phyloP scores from a whole-genome alignment of 2,888 invertebrate species.

The Dryococelus australis region DNA sequence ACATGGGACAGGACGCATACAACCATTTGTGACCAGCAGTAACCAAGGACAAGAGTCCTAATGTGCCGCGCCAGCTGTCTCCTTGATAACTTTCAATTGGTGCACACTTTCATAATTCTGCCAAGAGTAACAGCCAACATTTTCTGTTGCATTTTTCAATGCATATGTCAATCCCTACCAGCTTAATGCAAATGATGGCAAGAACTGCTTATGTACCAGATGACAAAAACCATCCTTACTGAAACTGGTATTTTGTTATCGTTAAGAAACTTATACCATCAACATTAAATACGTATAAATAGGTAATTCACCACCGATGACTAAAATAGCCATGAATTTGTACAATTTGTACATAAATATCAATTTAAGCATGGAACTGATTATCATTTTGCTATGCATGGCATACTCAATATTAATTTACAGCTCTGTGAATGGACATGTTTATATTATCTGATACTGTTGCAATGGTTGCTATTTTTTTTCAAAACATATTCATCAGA shows the following conservation, averaged over 20 bases:
- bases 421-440: not conserved
- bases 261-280: not conserved
- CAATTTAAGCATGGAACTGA: not conserved
- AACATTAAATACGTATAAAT: not conserved
- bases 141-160: not conserved
- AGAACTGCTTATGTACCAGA: not conserved
- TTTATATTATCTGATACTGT: not conserved
- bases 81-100: not conserved
- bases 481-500: too few species aligned
- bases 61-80: not conserved
- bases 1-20: conserved; percentile 52
- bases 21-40: conserved; percentile 51
- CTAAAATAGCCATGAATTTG: not conserved
- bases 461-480: too few species aligned
- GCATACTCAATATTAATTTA: not conserved
- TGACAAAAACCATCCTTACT: not conserved
- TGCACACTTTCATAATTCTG: too few species aligned
- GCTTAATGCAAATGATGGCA: not conserved
- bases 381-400: not conserved
- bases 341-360: not conserved
- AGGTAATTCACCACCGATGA: not conserved
- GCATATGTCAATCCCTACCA: not conserved
- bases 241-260: not conserved
- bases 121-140: not conserved
- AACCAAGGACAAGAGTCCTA: conserved; percentile 31